Evolutionary conservation across 2,797 vertebrate genomes (phyloP).

Genomic region (Pangasius djambal): DNA sequence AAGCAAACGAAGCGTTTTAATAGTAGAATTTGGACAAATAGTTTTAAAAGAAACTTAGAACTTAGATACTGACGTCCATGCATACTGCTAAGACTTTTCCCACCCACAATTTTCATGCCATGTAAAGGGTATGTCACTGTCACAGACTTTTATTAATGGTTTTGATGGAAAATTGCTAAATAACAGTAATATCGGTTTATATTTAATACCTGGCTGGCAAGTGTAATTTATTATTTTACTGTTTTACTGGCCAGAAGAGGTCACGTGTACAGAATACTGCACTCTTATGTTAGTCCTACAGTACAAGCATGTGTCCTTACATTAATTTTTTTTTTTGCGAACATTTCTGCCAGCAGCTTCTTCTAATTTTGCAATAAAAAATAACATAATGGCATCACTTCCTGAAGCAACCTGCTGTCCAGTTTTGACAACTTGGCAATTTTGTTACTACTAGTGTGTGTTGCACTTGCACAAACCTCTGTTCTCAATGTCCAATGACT

Average conservation of each 20-base stretch:
- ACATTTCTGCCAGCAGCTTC: too few relatives aligned
- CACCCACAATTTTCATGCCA: background rate
- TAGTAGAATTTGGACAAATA: background rate
- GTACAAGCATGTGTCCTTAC: background rate
- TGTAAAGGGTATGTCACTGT: too few relatives aligned
- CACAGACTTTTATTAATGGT: too few relatives aligned
- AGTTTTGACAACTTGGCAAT: background rate
- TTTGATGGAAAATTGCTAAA: too few relatives aligned
- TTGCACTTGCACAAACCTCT: background rate
- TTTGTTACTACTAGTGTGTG: background rate
- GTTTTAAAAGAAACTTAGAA: background rate
- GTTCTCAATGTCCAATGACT: background rate
- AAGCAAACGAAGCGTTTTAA: background rate
- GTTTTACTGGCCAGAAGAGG: background rate
- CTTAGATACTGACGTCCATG: too few relatives aligned
- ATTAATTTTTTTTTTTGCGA: too few relatives aligned
- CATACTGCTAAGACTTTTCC: background rate
- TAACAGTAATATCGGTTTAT: background rate
- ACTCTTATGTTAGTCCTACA: background rate
- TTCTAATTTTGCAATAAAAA: too few relatives aligned
- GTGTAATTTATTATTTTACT: background rate
- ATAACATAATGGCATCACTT: background rate
- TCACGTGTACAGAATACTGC: background rate
- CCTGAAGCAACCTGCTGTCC: background rate
- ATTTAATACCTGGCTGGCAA: background rate